These are phyloP conservation scores for Salminus brasiliensis DNA, from an alignment of 2,113 vertebrate species.

Conservation along the genomic window DNA sequence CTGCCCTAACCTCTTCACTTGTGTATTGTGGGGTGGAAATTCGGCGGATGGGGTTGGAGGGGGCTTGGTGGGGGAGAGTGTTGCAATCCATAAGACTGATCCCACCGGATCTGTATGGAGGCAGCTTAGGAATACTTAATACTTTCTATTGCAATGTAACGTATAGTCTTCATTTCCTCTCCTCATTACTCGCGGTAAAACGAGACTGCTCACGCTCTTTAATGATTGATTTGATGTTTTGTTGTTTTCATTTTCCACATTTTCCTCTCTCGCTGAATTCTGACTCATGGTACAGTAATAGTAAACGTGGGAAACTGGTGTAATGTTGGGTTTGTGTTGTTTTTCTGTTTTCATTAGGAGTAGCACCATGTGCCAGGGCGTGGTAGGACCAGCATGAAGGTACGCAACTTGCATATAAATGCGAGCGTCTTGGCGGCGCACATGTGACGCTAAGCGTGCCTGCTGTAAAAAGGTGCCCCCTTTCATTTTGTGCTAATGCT, in stretches of 20 bases:
- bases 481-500: constrained; percentile 20
- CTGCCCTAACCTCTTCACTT: constrained; percentile 39
- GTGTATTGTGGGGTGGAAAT: constrained; percentile 7
- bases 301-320: neutral
- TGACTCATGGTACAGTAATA: neutral
- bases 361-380: neutral
- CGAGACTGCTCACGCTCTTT: neutral
- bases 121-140: constrained; percentile 25
- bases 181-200: neutral
- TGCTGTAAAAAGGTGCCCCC: constrained; percentile 32
- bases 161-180: neutral
- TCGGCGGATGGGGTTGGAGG: neutral
- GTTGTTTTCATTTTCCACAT: neutral
- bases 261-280: too few relatives aligned
- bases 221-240: neutral
- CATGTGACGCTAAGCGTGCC: constrained; percentile 19
- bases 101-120: neutral
- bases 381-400: neutral
- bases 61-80: constrained; percentile 22
- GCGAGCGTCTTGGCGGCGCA: neutral
- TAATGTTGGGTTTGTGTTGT: neutral
- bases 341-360: neutral
- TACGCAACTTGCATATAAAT: neutral
- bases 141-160: neutral
- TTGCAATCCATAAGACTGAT: constrained; percentile 32